A percentile compares a stretch with the other conserved stretches of the same genome.
Evolutionary conservation across 35 echinoderm and acorn worm genomes (phyloP).

Genomic region (Ophiothrix spiculata): DNA sequence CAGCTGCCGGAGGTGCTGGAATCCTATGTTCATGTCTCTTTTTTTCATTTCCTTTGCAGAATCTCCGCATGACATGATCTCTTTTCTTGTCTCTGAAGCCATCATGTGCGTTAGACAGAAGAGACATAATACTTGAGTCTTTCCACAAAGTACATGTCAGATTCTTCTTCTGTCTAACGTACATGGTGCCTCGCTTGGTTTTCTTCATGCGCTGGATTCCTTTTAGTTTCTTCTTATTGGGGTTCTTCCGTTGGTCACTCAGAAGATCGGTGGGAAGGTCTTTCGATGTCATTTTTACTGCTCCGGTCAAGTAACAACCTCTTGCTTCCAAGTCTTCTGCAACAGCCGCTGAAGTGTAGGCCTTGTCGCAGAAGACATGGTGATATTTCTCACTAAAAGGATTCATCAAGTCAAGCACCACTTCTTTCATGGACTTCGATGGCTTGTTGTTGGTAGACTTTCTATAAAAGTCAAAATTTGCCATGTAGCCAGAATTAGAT

Average conservation of each 20-base stretch:
- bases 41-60: not conserved
- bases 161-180: slow-evolving; percentile 8
- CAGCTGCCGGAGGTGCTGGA: not conserved
- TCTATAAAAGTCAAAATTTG: not conserved
- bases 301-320: too few relatives aligned
- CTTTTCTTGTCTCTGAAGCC: not conserved
- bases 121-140: slow-evolving; percentile 22
- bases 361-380: too few relatives aligned
- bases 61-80: not conserved
- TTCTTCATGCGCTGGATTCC: too few relatives aligned
- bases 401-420: not conserved
- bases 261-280: too few relatives aligned
- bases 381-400: not conserved
- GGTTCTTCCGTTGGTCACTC: too few relatives aligned
- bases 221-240: too few relatives aligned
- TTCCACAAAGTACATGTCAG: slow-evolving; percentile 33
- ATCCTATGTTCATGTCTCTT: not conserved
- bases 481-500: not conserved
- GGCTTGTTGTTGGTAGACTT: not conserved
- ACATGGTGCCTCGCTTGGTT: slow-evolving; percentile 13
- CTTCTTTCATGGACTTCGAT: not conserved
- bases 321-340: too few relatives aligned
- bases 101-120: slow-evolving; percentile 30
- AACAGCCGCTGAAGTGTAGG: too few relatives aligned
- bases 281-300: not conserved